Percentiles rank a stretch among this genome's conserved stretches.
Conservation (phyloP, 92 coral and sea anemone species). For the Scolanthus callimorphus region DNA sequence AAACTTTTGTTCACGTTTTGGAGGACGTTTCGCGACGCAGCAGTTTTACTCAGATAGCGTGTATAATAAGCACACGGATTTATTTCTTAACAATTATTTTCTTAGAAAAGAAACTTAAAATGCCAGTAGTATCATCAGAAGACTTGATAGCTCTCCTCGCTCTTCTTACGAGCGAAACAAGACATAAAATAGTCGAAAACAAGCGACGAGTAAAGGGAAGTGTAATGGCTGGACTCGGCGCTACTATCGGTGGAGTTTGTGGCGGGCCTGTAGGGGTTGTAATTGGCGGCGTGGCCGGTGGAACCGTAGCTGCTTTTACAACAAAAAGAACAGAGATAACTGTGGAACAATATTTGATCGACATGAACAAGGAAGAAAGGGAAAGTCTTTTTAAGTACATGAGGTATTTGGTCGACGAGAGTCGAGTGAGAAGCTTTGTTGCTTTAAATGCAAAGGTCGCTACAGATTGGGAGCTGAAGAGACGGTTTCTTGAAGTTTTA, state of each 20-base stretch:
- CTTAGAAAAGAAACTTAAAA: constrained; percentile 9
- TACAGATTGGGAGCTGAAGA: constrained; percentile 55
- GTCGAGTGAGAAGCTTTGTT: constrained; percentile 59
- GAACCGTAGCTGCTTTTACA: constrained; percentile 79
- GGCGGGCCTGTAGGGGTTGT: constrained; percentile 79
- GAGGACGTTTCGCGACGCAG: no score
- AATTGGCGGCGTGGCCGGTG: constrained; percentile 73
- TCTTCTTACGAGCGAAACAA: constrained; percentile 56
- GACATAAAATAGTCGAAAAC: constrained; percentile 35
- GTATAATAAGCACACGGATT: no score
- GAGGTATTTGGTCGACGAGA: constrained; percentile 72
- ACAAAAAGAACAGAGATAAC: constrained; percentile 38
- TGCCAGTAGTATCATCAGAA: constrained; percentile 63
- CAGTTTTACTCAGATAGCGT: no score
- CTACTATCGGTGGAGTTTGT: constrained; percentile 82
- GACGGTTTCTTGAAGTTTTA: constrained; percentile 72
- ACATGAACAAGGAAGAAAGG: constrained; percentile 71
- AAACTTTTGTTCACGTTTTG: no score
- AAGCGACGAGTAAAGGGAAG: constrained; percentile 60
- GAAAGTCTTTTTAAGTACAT: constrained; percentile 59
- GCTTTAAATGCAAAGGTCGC: constrained; percentile 83
- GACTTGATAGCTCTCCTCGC: constrained; percentile 70
- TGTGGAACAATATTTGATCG: constrained; percentile 65
- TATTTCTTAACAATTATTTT: no score
- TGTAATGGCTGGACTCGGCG: constrained; percentile 57